Conservation (phyloP, 2,888 invertebrate genomes). For the Aethes cnicana region DNA sequence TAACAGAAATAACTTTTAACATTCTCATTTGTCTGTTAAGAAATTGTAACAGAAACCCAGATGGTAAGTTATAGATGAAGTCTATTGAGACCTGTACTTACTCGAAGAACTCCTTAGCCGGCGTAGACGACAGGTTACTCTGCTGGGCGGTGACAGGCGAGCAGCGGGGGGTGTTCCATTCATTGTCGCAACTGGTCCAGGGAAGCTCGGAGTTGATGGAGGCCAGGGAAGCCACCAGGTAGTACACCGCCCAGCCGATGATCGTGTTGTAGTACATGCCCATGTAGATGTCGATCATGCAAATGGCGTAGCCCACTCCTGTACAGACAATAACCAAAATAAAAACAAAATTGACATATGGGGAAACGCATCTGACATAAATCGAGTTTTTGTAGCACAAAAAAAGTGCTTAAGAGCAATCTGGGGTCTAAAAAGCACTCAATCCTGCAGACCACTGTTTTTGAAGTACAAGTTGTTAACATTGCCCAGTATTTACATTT, state of each 20-base stretch:
- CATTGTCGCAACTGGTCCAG: constrained; percentile 93
- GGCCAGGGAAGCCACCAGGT: constrained; percentile 91
- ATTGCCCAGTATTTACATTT: too few species aligned
- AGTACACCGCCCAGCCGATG: constrained; percentile 97
- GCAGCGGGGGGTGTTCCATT: constrained; percentile 93
- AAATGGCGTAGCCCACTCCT: constrained; percentile 98
- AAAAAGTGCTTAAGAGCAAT: too few species aligned
- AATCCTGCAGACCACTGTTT: too few species aligned
- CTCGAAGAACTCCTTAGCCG: constrained; percentile 95
- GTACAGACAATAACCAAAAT: constrained; percentile 34
- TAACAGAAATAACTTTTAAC: background rate
- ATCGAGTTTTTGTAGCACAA: too few species aligned
- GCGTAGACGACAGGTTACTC: constrained; percentile 85
- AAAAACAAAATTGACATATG: too few species aligned
- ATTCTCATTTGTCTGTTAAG: too few species aligned
- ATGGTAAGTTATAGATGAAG: too few species aligned
- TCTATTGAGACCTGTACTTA: constrained; percentile 69
- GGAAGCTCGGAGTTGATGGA: constrained; percentile 91
- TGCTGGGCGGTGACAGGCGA: constrained; percentile 83
- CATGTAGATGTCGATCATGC: constrained; percentile 96
- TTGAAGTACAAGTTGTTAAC: too few species aligned
- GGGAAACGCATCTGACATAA: too few species aligned
- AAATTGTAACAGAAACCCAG: too few species aligned
- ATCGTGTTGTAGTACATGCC: constrained; percentile 99
- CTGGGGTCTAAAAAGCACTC: too few species aligned